Evolutionary conservation across 2,113 vertebrate species (phyloP).

Genomic region (Rhombomys opimus): DNA sequence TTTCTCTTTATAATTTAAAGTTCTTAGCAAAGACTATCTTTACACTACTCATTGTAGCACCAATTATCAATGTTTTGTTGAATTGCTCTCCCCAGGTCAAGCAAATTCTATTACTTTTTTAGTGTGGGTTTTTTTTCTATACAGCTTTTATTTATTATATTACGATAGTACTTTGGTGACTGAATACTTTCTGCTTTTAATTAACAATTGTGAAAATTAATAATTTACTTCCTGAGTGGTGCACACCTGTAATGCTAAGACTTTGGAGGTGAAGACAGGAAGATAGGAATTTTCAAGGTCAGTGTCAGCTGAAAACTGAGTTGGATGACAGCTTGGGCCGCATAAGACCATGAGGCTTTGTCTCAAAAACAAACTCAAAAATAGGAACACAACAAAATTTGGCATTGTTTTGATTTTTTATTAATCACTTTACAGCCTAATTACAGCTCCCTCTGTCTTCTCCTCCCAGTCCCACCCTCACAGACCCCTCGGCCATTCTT

Average conservation of each 20-base stretch:
- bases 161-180: background rate
- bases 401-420: background rate
- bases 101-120: background rate
- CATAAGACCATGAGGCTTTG: background rate
- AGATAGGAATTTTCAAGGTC: background rate
- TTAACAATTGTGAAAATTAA: background rate
- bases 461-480: too few relatives aligned
- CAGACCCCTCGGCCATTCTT: too few relatives aligned
- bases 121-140: background rate
- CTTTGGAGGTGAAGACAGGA: background rate
- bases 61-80: background rate
- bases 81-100: background rate
- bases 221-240: background rate
- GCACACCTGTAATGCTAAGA: too few relatives aligned
- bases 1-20: conserved; percentile 32
- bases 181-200: background rate
- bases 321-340: too few relatives aligned
- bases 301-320: background rate
- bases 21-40: background rate
- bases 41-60: background rate
- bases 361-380: background rate
- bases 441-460: too few relatives aligned
- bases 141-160: background rate
- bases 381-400: background rate
- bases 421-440: too few relatives aligned